Base-by-base conservation (phyloP, 2,888 invertebrate genomes). In the Drosophila acutilabella region DNA sequence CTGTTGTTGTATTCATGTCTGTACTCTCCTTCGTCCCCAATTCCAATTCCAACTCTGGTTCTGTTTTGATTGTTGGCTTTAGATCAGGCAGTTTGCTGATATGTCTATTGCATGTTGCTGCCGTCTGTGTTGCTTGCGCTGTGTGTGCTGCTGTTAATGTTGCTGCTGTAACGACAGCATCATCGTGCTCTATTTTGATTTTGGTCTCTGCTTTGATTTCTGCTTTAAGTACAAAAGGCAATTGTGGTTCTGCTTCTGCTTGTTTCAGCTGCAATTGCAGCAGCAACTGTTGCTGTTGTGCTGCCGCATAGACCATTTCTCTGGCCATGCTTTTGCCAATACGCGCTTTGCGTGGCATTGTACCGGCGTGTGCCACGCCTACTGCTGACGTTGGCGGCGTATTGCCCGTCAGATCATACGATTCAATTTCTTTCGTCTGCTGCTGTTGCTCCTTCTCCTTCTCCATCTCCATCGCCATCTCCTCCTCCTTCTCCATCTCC, bases 251-350 rank as follows among this genome's bases (percentile, higher is more conserved):
- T 16, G 18, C 18, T 48, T 70, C 79, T 26, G 45, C 20, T 41
- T 56, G 45, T 33, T 50, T 65, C 53, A 44, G 40, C 30, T 71
- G 50, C 57, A 38, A 51, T 52, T 71, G 50, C 48, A 50, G 33
- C 23, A 62, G 62, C 3, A 38, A 48, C 5, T 72, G 70, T 4
- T 69, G 74, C 33, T 78, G 78, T 1, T 72, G 90, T 13, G 80
- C 76, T 26, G 88, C 90, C 0, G 92, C 90, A 72, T 92, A 92
- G 13, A 92, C 91, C 91, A 92, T 91, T 78, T 95, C 94, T 18
- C 95, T 92, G 8, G 95, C 95, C 95, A 95, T 95, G 30, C 94
- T 95, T 89, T 96, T 96, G 51, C 94, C 94, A 53, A 94, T 92
- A 57, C 94, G 92, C 30, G 94, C 94, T 85, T 93, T 94, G 40